Evolutionary conservation across 92 coral and sea anemone species (phyloP), one percentile per base, ranked within the genome.

Genomic region (Epizoanthus stellaris): DNA sequence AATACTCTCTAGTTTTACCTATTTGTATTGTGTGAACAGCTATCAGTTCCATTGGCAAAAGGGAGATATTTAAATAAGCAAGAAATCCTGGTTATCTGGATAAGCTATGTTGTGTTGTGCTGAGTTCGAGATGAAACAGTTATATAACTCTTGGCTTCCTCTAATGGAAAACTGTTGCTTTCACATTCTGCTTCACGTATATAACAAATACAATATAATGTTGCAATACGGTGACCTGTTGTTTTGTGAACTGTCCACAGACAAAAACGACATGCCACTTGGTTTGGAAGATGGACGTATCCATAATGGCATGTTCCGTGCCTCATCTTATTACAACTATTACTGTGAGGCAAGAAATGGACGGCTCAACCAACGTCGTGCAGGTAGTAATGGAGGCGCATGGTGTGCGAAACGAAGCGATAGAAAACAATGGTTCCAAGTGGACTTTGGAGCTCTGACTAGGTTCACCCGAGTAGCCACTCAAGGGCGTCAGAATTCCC

Each of bases 401-500:
- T 94, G 98, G 98, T 91, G 91, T 70, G 93, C 92, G 9, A 87
- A 82, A 58, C 85, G 88, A 21, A 87, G 77, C 6, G 90, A 89
- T 83, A 73, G 66, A 34, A 87, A 89, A 52, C 93, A 94, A 81
- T 94, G 92, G 92, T 60, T 94, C 21, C 92, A 91, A 75, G 82
- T 94, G 8, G 95, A 94, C 82, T 87, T 94, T 82, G 98, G 93
- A 64, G 95, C 94, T 42, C 79, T 76, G 43, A 76, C 95, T 53
- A 90, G 88, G 58, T 94, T 91, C 87, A 87, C 91, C 6, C 76
- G 98, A 23, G 84, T 91, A 42, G 92, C 90, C 5, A 91, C 98
- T 45, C 98, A 94, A 68, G 98, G 98, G 36, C 93, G 98, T 39
- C 93, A 92, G 67, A 88, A 90, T 30, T 73, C 95, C 1, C 89